Evolutionary conservation across 2,113 vertebrate genomes (phyloP).

Genomic region (Xiphophorus maculatus): DNA sequence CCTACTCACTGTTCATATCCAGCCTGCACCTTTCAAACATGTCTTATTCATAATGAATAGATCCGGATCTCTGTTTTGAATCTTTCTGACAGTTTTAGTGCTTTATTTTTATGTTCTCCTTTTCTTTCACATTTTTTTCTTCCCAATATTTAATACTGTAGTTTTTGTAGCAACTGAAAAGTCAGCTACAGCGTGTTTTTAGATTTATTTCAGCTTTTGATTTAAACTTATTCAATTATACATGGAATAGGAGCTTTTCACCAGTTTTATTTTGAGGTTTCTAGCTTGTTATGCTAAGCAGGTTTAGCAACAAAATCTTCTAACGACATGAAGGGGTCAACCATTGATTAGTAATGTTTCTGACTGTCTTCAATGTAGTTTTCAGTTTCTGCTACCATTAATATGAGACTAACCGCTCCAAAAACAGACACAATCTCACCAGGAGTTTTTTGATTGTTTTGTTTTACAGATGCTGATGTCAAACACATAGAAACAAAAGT

Average conservation of each 20-base stretch:
- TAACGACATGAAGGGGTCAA: not conserved
- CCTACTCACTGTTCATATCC: constrained; percentile 51
- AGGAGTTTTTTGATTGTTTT: too few species aligned
- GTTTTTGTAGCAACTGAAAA: constrained; percentile 5
- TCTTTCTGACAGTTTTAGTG: constrained; percentile 75
- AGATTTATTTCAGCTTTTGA: not conserved
- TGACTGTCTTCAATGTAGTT: not conserved
- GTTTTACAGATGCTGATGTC: too few species aligned
- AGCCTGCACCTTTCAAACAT: constrained; percentile 69
- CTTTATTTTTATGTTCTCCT: constrained; percentile 46
- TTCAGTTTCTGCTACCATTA: not conserved
- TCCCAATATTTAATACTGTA: constrained; percentile 27
- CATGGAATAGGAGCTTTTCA: too few species aligned
- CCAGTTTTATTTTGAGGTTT: not conserved
- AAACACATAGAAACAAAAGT: too few species aligned
- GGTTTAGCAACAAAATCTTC: not conserved
- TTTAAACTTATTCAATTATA: not conserved
- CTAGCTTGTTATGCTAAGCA: not conserved
- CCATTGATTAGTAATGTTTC: not conserved
- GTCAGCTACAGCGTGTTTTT: not conserved
- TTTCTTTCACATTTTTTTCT: constrained; percentile 17
- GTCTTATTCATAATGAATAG: constrained; percentile 83
- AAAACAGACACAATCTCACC: too few species aligned
- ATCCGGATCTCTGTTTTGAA: constrained; percentile 79
- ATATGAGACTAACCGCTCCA: too few species aligned